Percentiles rank a stretch among this genome's conserved stretches.
These are phyloP conservation scores for Nebria brevicollis DNA, from an alignment of 2,888 invertebrate genomes.

Conservation along the genomic window DNA sequence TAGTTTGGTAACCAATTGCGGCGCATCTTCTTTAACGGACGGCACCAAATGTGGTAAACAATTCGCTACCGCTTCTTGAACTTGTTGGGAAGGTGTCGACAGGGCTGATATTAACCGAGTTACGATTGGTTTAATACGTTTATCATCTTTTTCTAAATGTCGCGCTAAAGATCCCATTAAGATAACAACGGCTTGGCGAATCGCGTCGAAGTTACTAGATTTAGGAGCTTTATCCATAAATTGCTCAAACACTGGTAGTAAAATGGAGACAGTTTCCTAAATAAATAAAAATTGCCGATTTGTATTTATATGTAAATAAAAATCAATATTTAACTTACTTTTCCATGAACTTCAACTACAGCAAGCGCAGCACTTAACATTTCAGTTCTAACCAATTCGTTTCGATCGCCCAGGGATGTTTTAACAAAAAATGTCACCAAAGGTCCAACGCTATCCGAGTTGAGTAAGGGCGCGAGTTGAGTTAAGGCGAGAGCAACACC, in stretches of 20 bases:
- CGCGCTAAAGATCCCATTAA: constrained; percentile 97
- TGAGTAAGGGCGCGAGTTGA: constrained; percentile 80
- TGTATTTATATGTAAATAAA: background rate
- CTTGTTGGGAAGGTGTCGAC: constrained; percentile 95
- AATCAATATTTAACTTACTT: constrained; percentile 65
- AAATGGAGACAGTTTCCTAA: constrained; percentile 74
- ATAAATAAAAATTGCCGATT: constrained; percentile 41
- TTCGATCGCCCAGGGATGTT: constrained; percentile 86
- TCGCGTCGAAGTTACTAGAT: constrained; percentile 88
- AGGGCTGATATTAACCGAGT: constrained; percentile 88
- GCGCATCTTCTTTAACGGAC: constrained; percentile 91
- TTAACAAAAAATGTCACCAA: constrained; percentile 87
- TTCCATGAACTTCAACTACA: constrained; percentile 92
- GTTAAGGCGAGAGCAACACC: constrained; percentile 88
- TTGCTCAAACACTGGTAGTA: constrained; percentile 92
- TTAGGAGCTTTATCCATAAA: constrained; percentile 94
- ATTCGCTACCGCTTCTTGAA: constrained; percentile 97
- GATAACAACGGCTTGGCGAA: constrained; percentile 95
- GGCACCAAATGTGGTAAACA: constrained; percentile 95
- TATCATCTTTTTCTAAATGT: constrained; percentile 91
- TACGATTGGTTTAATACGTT: constrained; percentile 93
- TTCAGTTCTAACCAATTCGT: constrained; percentile 81
- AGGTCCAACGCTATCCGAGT: constrained; percentile 73
- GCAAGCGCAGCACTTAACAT: constrained; percentile 96
- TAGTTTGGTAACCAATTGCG: constrained; percentile 86